Evolutionary conservation across 2,797 vertebrate genomes (phyloP), one percentile per base, ranked within the genome.

Genomic region (Acanthis flammea): DNA sequence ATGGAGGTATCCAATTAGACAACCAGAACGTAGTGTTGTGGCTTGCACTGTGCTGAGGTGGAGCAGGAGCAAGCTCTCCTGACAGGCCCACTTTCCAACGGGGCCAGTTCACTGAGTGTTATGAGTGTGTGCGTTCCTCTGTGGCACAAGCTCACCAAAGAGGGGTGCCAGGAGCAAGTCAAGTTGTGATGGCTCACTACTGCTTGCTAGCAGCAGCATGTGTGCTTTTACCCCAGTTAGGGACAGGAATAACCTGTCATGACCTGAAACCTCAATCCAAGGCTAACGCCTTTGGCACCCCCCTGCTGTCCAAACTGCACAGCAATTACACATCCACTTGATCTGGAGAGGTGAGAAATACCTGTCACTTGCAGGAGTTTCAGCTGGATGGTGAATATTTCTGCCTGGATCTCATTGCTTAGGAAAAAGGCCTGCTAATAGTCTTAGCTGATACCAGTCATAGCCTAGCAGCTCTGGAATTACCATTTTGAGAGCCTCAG

Each of bases 221-320:
- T 12, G 21, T 65, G 27, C 10, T 54, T 68, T 63, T 50, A 53
- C 6, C 1, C 13, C 15, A 27, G 22, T 0, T 25, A 31, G 14
- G 24, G 28, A 28, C 16, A 60, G 28, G 19, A 82, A 44, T 37
- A 28, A 25, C 27, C 8, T 47, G 24, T 39, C 25, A 8, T 16
- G 7, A 58, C 48, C n/a, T 62, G 39, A 35, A 58, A 21, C 3
- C 6, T 63, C 28, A 45, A 58, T 33, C 2, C 30, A 42, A 76
- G 47, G 41, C 37, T 39, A 17, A 17, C 8, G 12, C 16, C 41
- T 88, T 86, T 21, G 54, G 80, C 57, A 80, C 23, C 10, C 13
- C 12, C 8, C 41, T 42, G 6, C 16, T n/a, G 5, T 35, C 37
- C 65, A 57, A 63, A 45, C 15, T 13, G 6, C 9, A 31, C 6